Conservation (phyloP, 2,113 vertebrate species). For the Albula goreensis region DNA sequence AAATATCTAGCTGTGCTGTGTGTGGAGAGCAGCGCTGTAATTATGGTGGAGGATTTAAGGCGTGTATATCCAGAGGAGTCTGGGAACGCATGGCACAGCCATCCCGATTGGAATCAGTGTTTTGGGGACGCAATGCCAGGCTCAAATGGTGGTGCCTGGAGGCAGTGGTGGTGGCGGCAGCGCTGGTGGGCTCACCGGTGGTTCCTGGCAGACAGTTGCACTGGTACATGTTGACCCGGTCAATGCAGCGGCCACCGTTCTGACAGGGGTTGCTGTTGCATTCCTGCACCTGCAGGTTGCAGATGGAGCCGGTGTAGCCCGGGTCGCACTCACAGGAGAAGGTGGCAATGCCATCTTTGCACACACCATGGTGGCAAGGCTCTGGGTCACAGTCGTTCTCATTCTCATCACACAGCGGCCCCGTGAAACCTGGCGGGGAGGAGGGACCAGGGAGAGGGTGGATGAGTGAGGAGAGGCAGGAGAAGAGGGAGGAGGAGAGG, state of each 20-base stretch:
- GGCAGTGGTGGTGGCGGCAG: too few relatives aligned
- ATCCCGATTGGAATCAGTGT: too few relatives aligned
- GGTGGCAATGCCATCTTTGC: conserved; percentile 87
- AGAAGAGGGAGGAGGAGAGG: neutral
- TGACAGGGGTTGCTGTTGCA: conserved; percentile 89
- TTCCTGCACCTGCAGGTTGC: conserved; percentile 85
- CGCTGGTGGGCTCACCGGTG: too few relatives aligned
- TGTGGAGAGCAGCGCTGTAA: neutral
- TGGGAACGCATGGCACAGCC: neutral
- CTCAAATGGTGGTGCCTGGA: too few relatives aligned
- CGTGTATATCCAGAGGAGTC: neutral
- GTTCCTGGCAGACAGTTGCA: conserved; percentile 81
- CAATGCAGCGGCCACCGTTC: conserved; percentile 85
- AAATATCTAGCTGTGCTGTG: neutral
- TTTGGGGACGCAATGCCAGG: too few relatives aligned
- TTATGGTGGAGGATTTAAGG: neutral
- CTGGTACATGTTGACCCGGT: conserved; percentile 87
- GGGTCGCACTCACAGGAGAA: conserved; percentile 81
- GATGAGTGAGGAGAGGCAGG: neutral
- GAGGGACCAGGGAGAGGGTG: neutral
- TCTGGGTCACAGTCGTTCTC: conserved; percentile 86
- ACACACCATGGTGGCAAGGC: conserved; percentile 87
- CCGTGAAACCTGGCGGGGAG: conserved; percentile 77
- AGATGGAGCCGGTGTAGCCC: conserved; percentile 89
- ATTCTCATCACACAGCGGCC: conserved; percentile 81